phyloP scores from a whole-genome alignment of 2,888 invertebrate species.

The Drosophila antonietae region DNA sequence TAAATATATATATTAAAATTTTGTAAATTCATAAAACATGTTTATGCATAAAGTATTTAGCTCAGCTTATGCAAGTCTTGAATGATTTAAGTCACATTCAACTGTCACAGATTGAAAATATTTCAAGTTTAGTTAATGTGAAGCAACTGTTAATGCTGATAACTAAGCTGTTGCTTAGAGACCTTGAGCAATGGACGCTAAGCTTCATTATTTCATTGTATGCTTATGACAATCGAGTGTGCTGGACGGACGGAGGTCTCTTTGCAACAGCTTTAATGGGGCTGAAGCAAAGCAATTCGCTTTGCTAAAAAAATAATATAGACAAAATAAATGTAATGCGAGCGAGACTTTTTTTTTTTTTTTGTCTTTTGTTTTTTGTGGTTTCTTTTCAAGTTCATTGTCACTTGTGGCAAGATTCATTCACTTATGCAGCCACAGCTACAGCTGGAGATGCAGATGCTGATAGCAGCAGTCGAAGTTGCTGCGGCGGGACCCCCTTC shows the following conservation, averaged over 20 bases:
- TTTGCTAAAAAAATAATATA: neutral
- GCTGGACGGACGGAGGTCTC: neutral
- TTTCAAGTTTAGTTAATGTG: too few relatives aligned
- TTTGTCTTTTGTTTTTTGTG: neutral
- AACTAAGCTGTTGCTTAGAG: too few relatives aligned
- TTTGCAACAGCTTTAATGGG: neutral
- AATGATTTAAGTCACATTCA: too few relatives aligned
- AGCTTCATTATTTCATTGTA: neutral
- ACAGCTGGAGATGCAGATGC: slow-evolving; percentile 18
- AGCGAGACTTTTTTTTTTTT: slow-evolving; percentile 14
- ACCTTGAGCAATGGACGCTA: too few relatives aligned
- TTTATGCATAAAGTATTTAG: too few relatives aligned
- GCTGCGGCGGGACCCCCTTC: slow-evolving; percentile 57
- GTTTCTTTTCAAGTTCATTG: slow-evolving; percentile 73
- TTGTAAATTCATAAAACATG: too few relatives aligned
- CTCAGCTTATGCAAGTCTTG: too few relatives aligned
- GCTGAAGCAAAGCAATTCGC: neutral
- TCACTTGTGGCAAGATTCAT: slow-evolving; percentile 46
- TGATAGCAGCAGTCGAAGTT: neutral
- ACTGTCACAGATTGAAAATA: too few relatives aligned
- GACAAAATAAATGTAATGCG: slow-evolving; percentile 9
- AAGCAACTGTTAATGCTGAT: too few relatives aligned
- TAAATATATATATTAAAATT: too few relatives aligned
- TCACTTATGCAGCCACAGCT: neutral
- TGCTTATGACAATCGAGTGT: neutral